phyloP scores from a whole-genome alignment of 2,888 invertebrate genomes.

The Neoitamus cyanurus region DNA sequence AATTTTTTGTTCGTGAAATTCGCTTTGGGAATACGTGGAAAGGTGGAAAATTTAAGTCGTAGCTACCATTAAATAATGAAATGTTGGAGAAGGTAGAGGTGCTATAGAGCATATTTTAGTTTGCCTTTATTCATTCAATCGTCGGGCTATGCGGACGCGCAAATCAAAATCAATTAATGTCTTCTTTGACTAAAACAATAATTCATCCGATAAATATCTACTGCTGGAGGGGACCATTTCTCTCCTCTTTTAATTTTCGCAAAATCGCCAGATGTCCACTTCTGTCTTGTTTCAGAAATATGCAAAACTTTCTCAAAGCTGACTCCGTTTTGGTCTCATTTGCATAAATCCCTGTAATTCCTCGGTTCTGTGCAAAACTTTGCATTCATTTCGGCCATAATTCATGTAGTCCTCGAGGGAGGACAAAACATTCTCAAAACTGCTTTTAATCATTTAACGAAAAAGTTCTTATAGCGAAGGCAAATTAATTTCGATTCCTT shows the following conservation, averaged over 20 bases:
- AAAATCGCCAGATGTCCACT: neutral
- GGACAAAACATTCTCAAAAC: conserved; percentile 22
- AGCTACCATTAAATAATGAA: too few relatives aligned
- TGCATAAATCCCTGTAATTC: conserved; percentile 22
- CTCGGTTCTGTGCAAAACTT: neutral
- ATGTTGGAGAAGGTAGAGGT: too few relatives aligned
- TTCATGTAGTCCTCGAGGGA: conserved; percentile 16
- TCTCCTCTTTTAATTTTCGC: neutral
- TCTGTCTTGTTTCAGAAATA: neutral
- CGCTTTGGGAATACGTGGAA: too few relatives aligned
- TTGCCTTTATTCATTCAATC: neutral
- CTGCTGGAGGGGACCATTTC: neutral
- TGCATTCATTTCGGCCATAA: conserved; percentile 18
- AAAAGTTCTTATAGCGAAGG: neutral
- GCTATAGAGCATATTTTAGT: too few relatives aligned
- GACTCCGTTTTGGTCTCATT: conserved; percentile 1
- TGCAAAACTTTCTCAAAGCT: conserved; percentile 7
- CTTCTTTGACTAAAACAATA: neutral
- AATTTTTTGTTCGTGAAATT: too few relatives aligned
- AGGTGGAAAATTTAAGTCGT: too few relatives aligned
- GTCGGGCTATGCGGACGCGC: neutral
- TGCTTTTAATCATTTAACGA: conserved; percentile 36
- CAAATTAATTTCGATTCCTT: conserved; percentile 28
- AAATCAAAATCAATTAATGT: neutral
- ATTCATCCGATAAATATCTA: neutral